Evolutionary conservation across 2,888 invertebrate species (phyloP).

Genomic region (Tenthredo scrophulariae): DNA sequence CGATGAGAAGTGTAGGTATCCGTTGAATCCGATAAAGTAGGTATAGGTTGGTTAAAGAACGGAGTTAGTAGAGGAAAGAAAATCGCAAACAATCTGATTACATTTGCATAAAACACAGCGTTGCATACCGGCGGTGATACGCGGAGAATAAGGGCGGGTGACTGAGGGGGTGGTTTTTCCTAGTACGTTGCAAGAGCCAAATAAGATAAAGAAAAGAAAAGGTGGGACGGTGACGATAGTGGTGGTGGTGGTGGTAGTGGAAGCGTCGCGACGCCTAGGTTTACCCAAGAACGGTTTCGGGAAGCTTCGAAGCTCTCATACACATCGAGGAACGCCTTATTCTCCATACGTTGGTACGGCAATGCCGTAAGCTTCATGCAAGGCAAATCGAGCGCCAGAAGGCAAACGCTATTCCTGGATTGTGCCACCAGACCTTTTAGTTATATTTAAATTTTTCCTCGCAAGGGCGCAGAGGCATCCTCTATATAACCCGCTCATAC

Average conservation of each 20-base stretch:
- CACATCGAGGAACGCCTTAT: constrained; percentile 32
- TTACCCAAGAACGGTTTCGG: constrained; percentile 53
- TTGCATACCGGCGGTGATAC: constrained; percentile 61
- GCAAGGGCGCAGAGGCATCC: constrained; percentile 62
- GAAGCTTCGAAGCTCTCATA: neutral
- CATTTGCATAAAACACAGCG: constrained; percentile 70
- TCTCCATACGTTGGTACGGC: constrained; percentile 52
- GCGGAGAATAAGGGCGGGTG: constrained; percentile 54
- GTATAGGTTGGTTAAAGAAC: neutral
- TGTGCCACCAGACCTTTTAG: constrained; percentile 73
- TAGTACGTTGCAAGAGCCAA: constrained; percentile 8
- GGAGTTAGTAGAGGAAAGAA: constrained; percentile 52
- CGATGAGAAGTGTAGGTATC: neutral
- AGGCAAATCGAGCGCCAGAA: constrained; percentile 76
- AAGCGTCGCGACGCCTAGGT: constrained; percentile 66
- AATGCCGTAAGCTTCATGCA: constrained; percentile 75
- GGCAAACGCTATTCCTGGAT: constrained; percentile 71
- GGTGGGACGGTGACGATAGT: constrained; percentile 12
- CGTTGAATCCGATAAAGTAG: constrained; percentile 1
- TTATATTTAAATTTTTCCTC: constrained; percentile 76
- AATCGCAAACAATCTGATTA: constrained; percentile 71
- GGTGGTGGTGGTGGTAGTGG: neutral
- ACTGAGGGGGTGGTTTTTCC: neutral
- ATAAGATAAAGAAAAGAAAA: constrained; percentile 44
- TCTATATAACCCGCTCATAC: neutral